Evolutionary conservation across 2,797 vertebrate genomes (phyloP).

Genomic region (Oophaga sylvatica): DNA sequence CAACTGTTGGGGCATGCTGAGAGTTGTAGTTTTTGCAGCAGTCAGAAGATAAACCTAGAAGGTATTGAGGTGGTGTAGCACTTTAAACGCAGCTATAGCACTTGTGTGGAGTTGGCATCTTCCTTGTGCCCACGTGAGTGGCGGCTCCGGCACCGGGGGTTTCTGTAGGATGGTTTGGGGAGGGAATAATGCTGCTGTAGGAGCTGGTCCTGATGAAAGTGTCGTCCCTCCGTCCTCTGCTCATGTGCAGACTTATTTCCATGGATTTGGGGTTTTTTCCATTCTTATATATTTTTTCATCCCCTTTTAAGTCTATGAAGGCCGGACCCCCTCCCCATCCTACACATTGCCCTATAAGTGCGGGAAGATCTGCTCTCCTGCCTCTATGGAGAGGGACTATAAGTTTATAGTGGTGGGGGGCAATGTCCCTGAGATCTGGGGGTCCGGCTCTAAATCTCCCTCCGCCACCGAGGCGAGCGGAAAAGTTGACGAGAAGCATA

Average conservation of each 20-base stretch:
- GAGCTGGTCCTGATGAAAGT: conserved; percentile 4
- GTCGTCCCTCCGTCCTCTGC: neutral
- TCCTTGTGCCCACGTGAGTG: neutral
- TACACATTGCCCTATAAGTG: conserved; percentile 74
- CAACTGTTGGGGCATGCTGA: no score
- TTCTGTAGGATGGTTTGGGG: neutral
- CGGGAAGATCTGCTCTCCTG: no score
- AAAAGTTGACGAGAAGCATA: conserved; percentile 24
- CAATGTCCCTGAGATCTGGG: neutral
- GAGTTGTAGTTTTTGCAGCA: no score
- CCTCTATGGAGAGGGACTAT: no score
- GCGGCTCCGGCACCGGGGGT: neutral
- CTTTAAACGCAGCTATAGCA: neutral
- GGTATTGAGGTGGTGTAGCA: neutral
- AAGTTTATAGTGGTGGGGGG: no score
- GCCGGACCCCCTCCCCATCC: conserved; percentile 68
- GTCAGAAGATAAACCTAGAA: neutral
- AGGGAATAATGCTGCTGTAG: neutral
- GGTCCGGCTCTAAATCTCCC: neutral
- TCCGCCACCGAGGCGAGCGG: neutral
- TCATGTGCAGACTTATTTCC: conserved; percentile 12
- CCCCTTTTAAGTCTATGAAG: conserved; percentile 78
- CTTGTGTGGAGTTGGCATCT: neutral
- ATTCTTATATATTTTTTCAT: conserved; percentile 80
- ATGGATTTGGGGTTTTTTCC: conserved; percentile 62